A percentile compares a stretch with the other conserved stretches of the same genome.
These are phyloP conservation scores for Yoshiicerus persimilis DNA, from an alignment of 1,140 invertebrate genomes.

Conservation along the genomic window DNA sequence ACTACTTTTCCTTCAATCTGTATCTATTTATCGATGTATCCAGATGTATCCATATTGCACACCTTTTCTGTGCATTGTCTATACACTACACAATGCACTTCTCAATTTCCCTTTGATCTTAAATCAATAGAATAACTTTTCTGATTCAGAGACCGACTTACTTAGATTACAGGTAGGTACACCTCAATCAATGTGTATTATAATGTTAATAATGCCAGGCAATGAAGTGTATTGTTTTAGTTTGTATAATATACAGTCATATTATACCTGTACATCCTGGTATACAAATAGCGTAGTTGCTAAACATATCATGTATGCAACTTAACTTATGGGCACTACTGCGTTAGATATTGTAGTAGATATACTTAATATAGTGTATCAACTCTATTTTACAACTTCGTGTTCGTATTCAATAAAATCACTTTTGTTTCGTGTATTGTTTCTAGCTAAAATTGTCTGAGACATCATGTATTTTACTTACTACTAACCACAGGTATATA, in stretches of 20 bases:
- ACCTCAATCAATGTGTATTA: not conserved
- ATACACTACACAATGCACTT: not conserved
- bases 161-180: not conserved
- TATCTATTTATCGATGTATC: not conserved
- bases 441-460: not conserved
- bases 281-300: no score
- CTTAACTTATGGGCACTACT: no score
- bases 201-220: not conserved
- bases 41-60: not conserved
- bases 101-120: not conserved
- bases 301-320: no score
- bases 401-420: not conserved
- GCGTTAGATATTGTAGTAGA: not conserved
- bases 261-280: no score
- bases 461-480: not conserved
- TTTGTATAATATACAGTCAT: not conserved
- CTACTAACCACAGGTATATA: not conserved
- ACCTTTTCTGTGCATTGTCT: not conserved
- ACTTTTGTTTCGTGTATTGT: not conserved
- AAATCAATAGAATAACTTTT: not conserved
- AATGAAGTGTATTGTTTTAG: not conserved
- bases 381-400: not conserved
- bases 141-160: not conserved
- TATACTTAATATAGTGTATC: not conserved
- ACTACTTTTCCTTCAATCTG: not conserved